Conservation (phyloP, 2,113 vertebrate genomes). For the Psophia crepitans region DNA sequence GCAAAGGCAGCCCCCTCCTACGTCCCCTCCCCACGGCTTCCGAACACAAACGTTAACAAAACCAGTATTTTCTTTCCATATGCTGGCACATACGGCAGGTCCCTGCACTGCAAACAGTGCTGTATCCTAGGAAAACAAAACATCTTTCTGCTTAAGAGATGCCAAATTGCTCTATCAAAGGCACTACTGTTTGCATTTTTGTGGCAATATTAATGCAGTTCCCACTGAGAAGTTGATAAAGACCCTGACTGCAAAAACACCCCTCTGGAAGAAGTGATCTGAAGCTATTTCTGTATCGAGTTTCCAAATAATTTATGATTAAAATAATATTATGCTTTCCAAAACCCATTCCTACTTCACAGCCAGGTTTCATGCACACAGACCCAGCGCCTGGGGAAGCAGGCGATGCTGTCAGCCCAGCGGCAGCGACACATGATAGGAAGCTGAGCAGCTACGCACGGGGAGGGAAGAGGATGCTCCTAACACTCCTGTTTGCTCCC, state of each 20-base stretch:
- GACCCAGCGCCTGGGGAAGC: neutral
- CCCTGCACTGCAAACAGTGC: neutral
- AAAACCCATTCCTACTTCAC: neutral
- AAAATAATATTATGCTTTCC: slow-evolving; percentile 50
- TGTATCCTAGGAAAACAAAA: slow-evolving; percentile 33
- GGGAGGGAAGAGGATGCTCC: neutral
- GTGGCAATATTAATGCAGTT: slow-evolving; percentile 42
- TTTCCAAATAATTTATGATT: slow-evolving; percentile 46
- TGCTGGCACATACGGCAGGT: neutral
- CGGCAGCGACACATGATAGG: accelerated
- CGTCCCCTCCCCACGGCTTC: neutral
- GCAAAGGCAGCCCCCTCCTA: neutral
- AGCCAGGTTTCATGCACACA: neutral
- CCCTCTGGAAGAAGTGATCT: slow-evolving; percentile 10
- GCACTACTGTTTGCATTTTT: slow-evolving; percentile 59
- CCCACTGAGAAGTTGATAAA: slow-evolving; percentile 41
- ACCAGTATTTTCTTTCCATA: neutral
- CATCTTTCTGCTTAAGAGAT: slow-evolving; percentile 21
- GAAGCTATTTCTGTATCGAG: neutral
- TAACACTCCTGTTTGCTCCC: neutral
- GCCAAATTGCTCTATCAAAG: slow-evolving; percentile 46
- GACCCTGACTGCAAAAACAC: slow-evolving; percentile 23
- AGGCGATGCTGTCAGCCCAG: neutral
- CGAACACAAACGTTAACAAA: neutral
- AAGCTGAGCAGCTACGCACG: accelerated